Base-by-base conservation (phyloP, 2,113 vertebrate species). In the Clarias macrocephalus region DNA sequence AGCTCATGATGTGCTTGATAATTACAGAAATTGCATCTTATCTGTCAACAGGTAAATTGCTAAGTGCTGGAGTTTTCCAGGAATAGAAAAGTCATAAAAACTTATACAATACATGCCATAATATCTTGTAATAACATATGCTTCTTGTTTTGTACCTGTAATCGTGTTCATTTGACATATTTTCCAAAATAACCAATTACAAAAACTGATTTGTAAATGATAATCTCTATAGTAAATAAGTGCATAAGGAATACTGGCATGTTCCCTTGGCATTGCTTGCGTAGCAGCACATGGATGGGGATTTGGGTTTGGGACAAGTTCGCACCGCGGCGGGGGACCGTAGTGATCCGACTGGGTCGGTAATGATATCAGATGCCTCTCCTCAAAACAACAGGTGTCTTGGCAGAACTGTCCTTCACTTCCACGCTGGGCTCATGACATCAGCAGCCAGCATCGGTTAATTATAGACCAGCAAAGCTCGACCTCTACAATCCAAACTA, bases 341-440 rank as follows among this genome's bases (percentile, higher is more conserved):
- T 94, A 96, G 96, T 96, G 96, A 95, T 98, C 98, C 97, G 97
- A 96, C 97, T 99, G 98, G 92, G 97, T 96, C 96, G 98, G 98
- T 99, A 99, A 99, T 99, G 97, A 99, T 97, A 97, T 99, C 98
- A 99, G 97, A 98, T 99, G 98, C 96, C 97, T 96, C 94, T 92
- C 97, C 97, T 96, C 96, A 97, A 97, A 98, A 99, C 98, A 99
- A 99, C 98, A 99, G 98, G 98, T 99, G 98, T 97, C 96, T 98
- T 99, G 98, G 97, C 98, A 97, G 94, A 95, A 96, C 95, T 96
- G 95, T 94, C 92, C 95, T 98, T 96, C 96, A 97, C 96, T 96
- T 96, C 97, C 97, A 97, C 93, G 97, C 98, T 98, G 97, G 94
- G 97, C 96, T 95, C 96, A 97, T 98, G 98, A 99, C 98, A 99